A percentile compares a stretch with the other conserved stretches of the same genome.
Conservation (phyloP, 2,113 vertebrate species). For the Xenus cinereus region DNA sequence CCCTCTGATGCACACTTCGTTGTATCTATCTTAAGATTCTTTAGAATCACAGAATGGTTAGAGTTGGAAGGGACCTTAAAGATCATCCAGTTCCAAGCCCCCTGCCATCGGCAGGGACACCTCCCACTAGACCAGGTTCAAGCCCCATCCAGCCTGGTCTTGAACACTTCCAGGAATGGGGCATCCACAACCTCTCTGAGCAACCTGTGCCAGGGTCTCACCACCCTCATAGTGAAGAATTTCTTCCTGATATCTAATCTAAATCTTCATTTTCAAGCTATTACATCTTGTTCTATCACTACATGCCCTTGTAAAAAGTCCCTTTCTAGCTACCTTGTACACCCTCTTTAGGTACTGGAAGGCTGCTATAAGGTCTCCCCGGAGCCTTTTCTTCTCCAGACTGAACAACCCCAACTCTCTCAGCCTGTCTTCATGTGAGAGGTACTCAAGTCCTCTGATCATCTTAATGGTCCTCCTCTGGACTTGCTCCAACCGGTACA, state of each 20-base stretch:
- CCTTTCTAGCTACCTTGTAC: not conserved
- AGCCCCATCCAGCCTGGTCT: not conserved
- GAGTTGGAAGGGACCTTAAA: not conserved
- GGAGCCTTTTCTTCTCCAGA: not conserved
- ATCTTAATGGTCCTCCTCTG: not conserved
- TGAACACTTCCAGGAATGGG: not conserved
- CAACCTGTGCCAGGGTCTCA: not conserved
- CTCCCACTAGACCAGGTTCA: not conserved
- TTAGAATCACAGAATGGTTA: not conserved
- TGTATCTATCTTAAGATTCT: not conserved
- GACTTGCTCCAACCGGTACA: not conserved
- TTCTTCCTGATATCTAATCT: not conserved
- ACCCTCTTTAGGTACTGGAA: not conserved
- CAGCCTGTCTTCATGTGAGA: not conserved
- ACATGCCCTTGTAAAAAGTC: not conserved
- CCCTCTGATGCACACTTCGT: not conserved
- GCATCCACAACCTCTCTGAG: not conserved
- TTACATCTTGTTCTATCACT: not conserved
- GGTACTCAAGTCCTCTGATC: not conserved
- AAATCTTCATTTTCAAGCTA: not conserved
- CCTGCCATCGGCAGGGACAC: not conserved
- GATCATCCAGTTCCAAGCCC: not conserved
- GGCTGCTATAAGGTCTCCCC: not conserved
- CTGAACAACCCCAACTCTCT: not conserved
- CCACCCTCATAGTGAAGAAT: not conserved